Conservation (phyloP, 2,888 invertebrate genomes). For the Aphidius colemani region DNA sequence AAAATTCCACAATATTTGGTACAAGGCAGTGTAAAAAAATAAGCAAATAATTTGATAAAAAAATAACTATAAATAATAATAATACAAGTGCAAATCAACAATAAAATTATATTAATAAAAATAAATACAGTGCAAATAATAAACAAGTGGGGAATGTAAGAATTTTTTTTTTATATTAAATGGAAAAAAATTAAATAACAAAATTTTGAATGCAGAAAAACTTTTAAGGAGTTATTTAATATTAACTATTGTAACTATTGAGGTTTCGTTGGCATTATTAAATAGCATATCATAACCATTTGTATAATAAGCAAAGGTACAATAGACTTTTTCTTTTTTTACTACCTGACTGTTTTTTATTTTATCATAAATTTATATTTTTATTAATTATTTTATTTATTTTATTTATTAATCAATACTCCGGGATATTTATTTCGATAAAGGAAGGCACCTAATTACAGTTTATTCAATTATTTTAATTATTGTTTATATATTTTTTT, state of each 20-base stretch:
- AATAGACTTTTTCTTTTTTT: conserved; percentile 18
- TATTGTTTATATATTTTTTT: conserved; percentile 32
- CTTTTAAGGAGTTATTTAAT: neutral
- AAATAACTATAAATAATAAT: conserved; percentile 11
- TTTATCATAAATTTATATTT: conserved; percentile 29
- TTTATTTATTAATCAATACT: conserved; percentile 21
- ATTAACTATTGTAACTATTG: neutral
- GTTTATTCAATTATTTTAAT: conserved; percentile 36
- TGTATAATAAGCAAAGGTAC: conserved; percentile 23
- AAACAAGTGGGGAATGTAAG: conserved; percentile 14
- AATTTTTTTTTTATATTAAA: too few relatives aligned
- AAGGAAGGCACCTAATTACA: conserved; percentile 55
- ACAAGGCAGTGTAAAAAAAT: conserved; percentile 43
- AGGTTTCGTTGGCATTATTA: conserved; percentile 15
- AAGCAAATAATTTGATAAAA: conserved; percentile 8
- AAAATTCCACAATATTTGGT: conserved; percentile 44
- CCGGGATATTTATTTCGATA: conserved; percentile 34
- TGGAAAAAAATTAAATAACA: too few relatives aligned
- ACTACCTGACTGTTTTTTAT: conserved; percentile 20
- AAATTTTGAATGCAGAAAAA: conserved; percentile 1
- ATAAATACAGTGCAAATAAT: conserved; percentile 23
- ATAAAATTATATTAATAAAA: conserved; percentile 25
- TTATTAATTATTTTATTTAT: conserved; percentile 30
- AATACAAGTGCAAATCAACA: conserved; percentile 17
- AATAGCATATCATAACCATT: conserved; percentile 6